Evolutionary conservation across 2,113 vertebrate genomes (phyloP), one percentile per base, ranked within the genome.

Genomic region (Bolborhynchus lineola): DNA sequence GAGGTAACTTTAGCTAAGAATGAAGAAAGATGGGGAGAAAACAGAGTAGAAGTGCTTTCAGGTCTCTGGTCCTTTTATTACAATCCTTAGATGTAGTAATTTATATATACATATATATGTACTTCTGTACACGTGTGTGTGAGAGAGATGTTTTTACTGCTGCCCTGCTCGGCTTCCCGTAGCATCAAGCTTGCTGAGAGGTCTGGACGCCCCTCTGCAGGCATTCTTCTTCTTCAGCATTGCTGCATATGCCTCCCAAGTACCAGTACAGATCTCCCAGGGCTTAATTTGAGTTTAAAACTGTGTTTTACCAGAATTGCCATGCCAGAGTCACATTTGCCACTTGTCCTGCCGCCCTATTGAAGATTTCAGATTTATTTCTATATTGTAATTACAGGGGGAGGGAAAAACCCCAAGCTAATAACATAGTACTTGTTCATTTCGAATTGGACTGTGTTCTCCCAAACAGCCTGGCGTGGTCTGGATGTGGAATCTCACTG

Each of bases 51-150:
- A 64, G 26, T 53, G 20, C 52, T 52, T 52, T 52, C 62, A 88
- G 39, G 13, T 16, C 19, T 7, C 15, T 57, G 52, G 41, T 65
- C 8, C 23, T 57, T 81, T 69, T 37, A 49, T 72, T 80, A 4
- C 67, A 79, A 2, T 57, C 26, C 20, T 64, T 76, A 33, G 41
- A 21, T 59, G 21, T 25, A 59, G 17, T 7, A 23, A 68, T 70
- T 76, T 50, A 16, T 35, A 44, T 5, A 9, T 41, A 13, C 15
- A 11, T 35, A 28, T 6, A 21, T 41, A 16, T 19, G 11, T 13
- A 3, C 7, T 17, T 5, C 9, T 6, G 17, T 1, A 33, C 28
- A 31, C 6, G 1, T 0, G 7, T 53, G 19, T 39, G 70, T 20
- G 42, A 24, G 29, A 39, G 5, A 5, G 6, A 2, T 10, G 4